Base-by-base conservation (phyloP, 2,888 invertebrate genomes). In the Nasonovia ribisnigri region DNA sequence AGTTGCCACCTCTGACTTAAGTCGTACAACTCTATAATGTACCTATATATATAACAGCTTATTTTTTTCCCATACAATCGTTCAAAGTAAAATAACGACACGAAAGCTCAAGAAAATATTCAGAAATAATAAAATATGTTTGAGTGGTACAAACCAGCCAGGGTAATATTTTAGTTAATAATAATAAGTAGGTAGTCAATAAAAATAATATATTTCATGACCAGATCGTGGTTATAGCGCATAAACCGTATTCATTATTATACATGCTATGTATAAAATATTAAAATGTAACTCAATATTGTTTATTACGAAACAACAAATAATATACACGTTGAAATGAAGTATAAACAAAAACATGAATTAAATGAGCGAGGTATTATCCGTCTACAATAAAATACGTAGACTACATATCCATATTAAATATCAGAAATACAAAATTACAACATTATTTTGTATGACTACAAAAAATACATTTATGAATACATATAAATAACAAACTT, bases 341-440 rank as follows among this genome's bases (percentile, higher is more conserved):
- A 91, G 46, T n/a, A 48, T 86, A 92, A 84, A 91, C 46, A 92
- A 92, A 86, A 87, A 92, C 92, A 86, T 24, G 42, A 54, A 90
- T 48, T 46, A 46, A 91, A 87, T 87, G 60, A 87, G 87, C 92
- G 92, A 92, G 92, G 57, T 92, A 60, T 92, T 86, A 36, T 92
- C 86, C 36, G 51, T 88, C n/a, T 54, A 42, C 48, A 42, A 29
- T 48, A 20, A 36, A 36, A n/a, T 84, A 42, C 46, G 84, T 84
- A 84, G 48, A 36, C 48, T 77, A 90, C 90, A 77, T 13, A 46
- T 46, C 11, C n/a, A n/a, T 36, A 77, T 77, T 77, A 77, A 77
- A 77, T 77, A 36, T 36, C 43, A 84, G 43, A 54, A 43, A 43
- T 46, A 92, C 36, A 60, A 87, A 92, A 91, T 91, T 54, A 54